A percentile compares a stretch with the other conserved stretches of the same genome.
Evolutionary conservation across 2,797 vertebrate genomes (phyloP).

Genomic region (Gallinago solitaria): DNA sequence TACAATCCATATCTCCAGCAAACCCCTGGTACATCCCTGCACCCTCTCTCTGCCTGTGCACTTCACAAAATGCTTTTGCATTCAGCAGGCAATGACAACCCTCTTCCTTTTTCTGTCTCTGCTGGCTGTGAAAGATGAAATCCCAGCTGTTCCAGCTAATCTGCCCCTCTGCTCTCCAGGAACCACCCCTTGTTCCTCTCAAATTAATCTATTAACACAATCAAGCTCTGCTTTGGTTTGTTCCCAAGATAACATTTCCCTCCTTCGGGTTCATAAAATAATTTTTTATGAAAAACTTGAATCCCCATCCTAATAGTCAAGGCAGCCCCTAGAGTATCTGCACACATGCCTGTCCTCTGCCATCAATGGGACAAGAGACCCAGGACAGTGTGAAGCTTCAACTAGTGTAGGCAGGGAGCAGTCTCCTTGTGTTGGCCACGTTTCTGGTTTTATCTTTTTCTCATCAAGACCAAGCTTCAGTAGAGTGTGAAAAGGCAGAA

Average conservation of each 20-base stretch:
- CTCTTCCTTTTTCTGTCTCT: not conserved
- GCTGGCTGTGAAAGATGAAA: not conserved
- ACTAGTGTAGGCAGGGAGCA: not conserved
- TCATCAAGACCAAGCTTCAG: not conserved
- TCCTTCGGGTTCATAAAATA: not conserved
- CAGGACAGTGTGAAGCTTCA: not conserved
- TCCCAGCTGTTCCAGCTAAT: not conserved
- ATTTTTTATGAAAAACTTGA: not conserved
- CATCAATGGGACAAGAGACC: fast-evolving
- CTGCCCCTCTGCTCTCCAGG: not conserved
- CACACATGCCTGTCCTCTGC: fast-evolving
- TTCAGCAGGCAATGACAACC: not conserved
- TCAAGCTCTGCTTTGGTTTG: not conserved
- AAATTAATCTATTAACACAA: not conserved
- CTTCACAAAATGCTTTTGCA: not conserved
- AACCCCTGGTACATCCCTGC: not conserved
- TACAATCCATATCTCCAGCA: not conserved
- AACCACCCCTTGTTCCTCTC: not conserved
- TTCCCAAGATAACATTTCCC: not conserved
- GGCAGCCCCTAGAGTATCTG: not conserved
- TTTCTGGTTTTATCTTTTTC: not conserved
- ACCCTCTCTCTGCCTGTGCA: not conserved
- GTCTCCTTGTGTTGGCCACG: not conserved
- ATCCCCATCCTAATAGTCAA: not conserved
- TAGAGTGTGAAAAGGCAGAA: not conserved